Evolutionary conservation across 2,797 vertebrate species (phyloP), one percentile per base, ranked within the genome.

Genomic region (Otolemur crassicaudatus): DNA sequence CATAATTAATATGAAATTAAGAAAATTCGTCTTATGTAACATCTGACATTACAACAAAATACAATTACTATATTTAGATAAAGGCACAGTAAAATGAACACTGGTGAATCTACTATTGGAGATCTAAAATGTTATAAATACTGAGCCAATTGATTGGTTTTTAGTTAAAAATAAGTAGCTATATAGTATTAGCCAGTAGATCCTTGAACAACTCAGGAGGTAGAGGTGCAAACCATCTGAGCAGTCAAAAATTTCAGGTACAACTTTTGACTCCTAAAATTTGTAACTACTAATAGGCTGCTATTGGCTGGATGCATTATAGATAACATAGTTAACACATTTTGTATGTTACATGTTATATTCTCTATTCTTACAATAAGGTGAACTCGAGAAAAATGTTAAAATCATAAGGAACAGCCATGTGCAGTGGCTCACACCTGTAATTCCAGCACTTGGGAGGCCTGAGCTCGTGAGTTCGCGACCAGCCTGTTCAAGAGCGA

Each of bases 61-160:
- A 63, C 37, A 73, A 37, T 69, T 86, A 16, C 19, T 58, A 31
- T 77, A 37, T 73, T 86, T 73, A 90, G 43, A 43, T 75, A 63
- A 93, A 83, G 84, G 77, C 23, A 79, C 65, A 85, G 27, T 85
- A 77, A 94, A 92, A 56, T 80, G 72, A 84, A 79, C 27, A 13
- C 25, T 8, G 37, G 46, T 75, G 20, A 67, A 49, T 13, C 22
- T 7, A 58, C 37, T 14, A 31, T 49, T 65, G 61, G 80, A 88
- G 12, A 67, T 88, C 23, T 85, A 81, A 40, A 94, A 34, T 85
- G 73, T 93, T 56, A 61, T 2, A 86, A 60, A 60, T 81, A 58
- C 0, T 88, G 53, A 92, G 19, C 56, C 69, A 73, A 5, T 16
- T 79, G 73, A 56, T 85, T 83, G 49, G 81, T 73, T 82, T 77